Base-by-base conservation (phyloP, 1,140 invertebrate species). In the Zaprionus vittiger region DNA sequence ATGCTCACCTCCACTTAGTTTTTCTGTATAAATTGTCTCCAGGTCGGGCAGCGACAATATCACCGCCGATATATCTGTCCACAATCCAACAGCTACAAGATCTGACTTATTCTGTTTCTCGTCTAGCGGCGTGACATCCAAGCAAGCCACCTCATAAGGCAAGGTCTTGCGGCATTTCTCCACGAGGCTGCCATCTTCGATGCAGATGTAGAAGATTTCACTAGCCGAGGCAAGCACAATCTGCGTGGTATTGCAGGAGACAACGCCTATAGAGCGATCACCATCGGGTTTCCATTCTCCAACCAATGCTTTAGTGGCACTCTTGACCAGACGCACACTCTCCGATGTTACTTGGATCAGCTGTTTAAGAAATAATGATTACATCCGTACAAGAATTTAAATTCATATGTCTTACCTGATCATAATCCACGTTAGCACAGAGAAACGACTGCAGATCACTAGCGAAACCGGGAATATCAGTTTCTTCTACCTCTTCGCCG, bases 401-500 rank as follows among this genome's bases (percentile, higher is more conserved):
- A 20, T 17, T 12, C 2, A 11, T 14, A n/a, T 12, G 1, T 0
- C 55, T 93, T 52, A 99, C 95, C 87, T 98, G 96, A 91, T 97
- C 95, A 82, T 96, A 94, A 15, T 94, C 95, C 4, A 99, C 97
- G 94, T 99, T 99, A 0, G 97, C 97, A 72, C 97, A 98, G 81
- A 96, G 97, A 83, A 99, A 98, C 0, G 98, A 99, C 92, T 99
- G 98, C 77, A 98, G 95, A 82, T 98, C 96, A 5, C 97, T 96
- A 47, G 97, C 95, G 91, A 99, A 99, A 31, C 97, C 98, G 47
- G 95, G 93, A 72, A 98, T 97, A 91, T 99, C 97, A 0, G 98
- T 99, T 93, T 99, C 99, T 93, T 99, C 98, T 0, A 99, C 98
- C 94, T 99, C 98, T 89, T 99, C 98, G 0, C 98, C 98, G 82